Conservation (phyloP, 2,888 invertebrate species). For the Phlogophora meticulosa region DNA sequence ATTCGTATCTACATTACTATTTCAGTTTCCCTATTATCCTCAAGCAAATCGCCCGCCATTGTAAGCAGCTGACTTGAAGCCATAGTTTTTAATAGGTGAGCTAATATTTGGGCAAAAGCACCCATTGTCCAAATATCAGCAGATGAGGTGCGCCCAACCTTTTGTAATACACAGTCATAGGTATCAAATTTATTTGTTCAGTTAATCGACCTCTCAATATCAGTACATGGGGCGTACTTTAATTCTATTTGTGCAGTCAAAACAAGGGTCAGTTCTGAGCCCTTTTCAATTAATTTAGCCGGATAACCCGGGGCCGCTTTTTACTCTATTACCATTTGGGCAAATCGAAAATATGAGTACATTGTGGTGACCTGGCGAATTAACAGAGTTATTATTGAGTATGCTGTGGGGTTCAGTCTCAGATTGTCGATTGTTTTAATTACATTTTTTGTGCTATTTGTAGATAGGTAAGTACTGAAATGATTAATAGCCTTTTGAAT, state of each 20-base stretch:
- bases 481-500: not conserved
- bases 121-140: constrained; percentile 19
- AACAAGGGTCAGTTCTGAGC: constrained; percentile 82
- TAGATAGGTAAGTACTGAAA: not conserved
- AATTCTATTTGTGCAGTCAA: constrained; percentile 87
- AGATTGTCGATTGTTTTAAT: constrained; percentile 26
- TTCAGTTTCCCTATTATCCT: not conserved
- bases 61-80: not conserved
- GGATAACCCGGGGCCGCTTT: constrained; percentile 74
- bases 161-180: constrained; percentile 48
- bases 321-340: constrained; percentile 76
- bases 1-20: too few species aligned
- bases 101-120: constrained; percentile 13
- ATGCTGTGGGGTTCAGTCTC: constrained; percentile 18
- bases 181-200: constrained; percentile 76
- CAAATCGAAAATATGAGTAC: constrained; percentile 71
- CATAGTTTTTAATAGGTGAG: constrained; percentile 20
- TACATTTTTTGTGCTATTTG: constrained; percentile 10
- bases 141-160: constrained; percentile 40
- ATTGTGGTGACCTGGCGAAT: constrained; percentile 60
- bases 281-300: constrained; percentile 86
- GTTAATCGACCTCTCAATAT: constrained; percentile 84
- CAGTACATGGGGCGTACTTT: constrained; percentile 80
- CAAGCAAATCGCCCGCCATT: not conserved
- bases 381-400: constrained; percentile 43